Evolutionary conservation across 2,113 vertebrate genomes (phyloP), one percentile per base, ranked within the genome.

Genomic region (Sorex araneus): DNA sequence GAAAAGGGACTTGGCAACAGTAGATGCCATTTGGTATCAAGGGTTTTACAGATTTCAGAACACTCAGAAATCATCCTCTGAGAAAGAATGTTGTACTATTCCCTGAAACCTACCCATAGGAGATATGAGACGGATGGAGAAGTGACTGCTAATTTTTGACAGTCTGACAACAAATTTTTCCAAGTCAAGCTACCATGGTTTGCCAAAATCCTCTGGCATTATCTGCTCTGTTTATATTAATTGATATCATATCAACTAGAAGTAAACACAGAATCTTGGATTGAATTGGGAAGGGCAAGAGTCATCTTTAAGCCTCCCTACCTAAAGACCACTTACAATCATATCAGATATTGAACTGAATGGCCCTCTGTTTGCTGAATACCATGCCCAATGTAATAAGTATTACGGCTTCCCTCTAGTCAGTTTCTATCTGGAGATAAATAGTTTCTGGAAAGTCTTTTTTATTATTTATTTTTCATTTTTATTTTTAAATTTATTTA

Each of bases 401-500:
- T 43, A 70, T 30, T 45, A 13, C 27, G n/a, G 2, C 75, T 85
- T 23, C 8, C 4, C 74, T 92, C 30, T 74, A 43, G 60, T 84
- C 57, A 93, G 69, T 75, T 28, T 76, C 9, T 90, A 21, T 91
- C 64, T 91, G n/a, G 30, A 91, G 73, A 84, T 11, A 40, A 77
- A 78, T 45, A 50, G 85, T 94, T 95, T 88, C 64, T 54, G 30
- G 25, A 87, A 93, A n/a, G 57, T 23, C n/a, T 78, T 91, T 74
- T n/a, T n/a, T n/a, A n/a, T n/a, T n/a, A n/a, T n/a, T n/a, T n/a
- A n/a, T n/a, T n/a, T n/a, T n/a, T n/a, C n/a, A n/a, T n/a, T n/a
- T n/a, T n/a, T n/a, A n/a, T n/a, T n/a, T n/a, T n/a, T n/a, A n/a
- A n/a, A n/a, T n/a, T n/a, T n/a, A n/a, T n/a, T n/a, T n/a, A n/a